Evolutionary conservation across 2,113 vertebrate genomes (phyloP).

Genomic region (Melanotaenia duboulayi): DNA sequence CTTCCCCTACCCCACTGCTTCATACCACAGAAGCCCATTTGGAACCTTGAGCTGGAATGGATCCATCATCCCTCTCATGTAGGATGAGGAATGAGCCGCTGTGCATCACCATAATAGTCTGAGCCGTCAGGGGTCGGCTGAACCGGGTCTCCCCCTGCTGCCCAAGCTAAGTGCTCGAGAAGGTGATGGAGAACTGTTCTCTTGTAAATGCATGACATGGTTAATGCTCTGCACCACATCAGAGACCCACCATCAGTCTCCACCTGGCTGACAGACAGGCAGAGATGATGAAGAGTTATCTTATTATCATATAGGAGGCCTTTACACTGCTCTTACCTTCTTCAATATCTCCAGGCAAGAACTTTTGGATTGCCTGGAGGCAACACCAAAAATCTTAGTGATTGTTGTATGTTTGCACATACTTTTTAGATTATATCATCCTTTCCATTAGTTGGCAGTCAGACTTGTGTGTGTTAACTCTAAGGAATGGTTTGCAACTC

Average conservation of each 20-base stretch:
- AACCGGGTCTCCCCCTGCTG: conserved; percentile 42
- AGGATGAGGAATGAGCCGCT: conserved; percentile 69
- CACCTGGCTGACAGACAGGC: conserved; percentile 52
- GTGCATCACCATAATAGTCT: conserved; percentile 77
- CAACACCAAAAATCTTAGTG: not conserved
- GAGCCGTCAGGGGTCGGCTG: conserved; percentile 62
- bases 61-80: conserved; percentile 55
- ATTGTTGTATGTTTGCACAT: conserved; percentile 1
- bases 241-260: conserved; percentile 57
- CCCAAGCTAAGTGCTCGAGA: conserved; percentile 61
- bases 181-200: conserved; percentile 68
- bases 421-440: not conserved
- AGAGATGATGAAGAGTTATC: conserved; percentile 46
- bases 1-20: conserved; percentile 2
- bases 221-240: conserved; percentile 64
- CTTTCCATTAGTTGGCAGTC: too few relatives aligned
- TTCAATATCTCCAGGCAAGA: not conserved
- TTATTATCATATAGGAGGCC: conserved; percentile 51
- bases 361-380: not conserved
- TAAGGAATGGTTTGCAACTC: too few relatives aligned
- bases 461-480: too few relatives aligned
- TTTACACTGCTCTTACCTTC: conserved; percentile 27
- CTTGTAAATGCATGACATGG: conserved; percentile 70
- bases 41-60: conserved; percentile 41
- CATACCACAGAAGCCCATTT: conserved; percentile 41